These are phyloP conservation scores for Acrobasis consociella DNA, from an alignment of 2,888 invertebrate species.

Conservation along the genomic window DNA sequence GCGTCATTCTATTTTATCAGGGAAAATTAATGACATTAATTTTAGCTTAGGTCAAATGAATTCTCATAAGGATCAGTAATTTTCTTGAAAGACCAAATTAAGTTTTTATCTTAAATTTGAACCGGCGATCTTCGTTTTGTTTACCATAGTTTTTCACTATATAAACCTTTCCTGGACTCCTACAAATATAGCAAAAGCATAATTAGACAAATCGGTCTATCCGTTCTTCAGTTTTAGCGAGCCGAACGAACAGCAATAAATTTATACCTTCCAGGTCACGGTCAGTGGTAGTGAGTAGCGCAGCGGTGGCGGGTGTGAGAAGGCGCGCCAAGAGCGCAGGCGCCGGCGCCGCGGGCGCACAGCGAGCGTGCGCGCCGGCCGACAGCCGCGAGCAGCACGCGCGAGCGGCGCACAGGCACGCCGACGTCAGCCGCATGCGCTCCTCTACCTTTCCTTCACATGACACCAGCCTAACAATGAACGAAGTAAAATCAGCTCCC, in stretches of 20 bases:
- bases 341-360: constrained; percentile 45
- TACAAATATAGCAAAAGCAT: too few relatives aligned
- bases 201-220: too few relatives aligned
- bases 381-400: constrained; percentile 57
- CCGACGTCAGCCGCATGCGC: constrained; percentile 38
- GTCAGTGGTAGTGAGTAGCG: constrained; percentile 28
- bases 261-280: neutral
- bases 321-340: constrained; percentile 52
- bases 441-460: constrained; percentile 24
- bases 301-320: constrained; percentile 45
- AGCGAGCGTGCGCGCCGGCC: constrained; percentile 41
- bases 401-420: constrained; percentile 59
- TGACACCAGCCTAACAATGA: neutral
- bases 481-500: neutral
- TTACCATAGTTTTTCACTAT: too few relatives aligned
- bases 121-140: too few relatives aligned
- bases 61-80: too few relatives aligned
- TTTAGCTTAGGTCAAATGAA: too few relatives aligned
- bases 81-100: too few relatives aligned
- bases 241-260: too few relatives aligned
- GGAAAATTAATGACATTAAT: too few relatives aligned
- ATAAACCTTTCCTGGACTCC: too few relatives aligned
- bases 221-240: too few relatives aligned
- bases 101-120: too few relatives aligned
- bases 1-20: neutral